These are phyloP conservation scores for Xerus inauris DNA, from an alignment of 2,113 vertebrate genomes.

Conservation along the genomic window DNA sequence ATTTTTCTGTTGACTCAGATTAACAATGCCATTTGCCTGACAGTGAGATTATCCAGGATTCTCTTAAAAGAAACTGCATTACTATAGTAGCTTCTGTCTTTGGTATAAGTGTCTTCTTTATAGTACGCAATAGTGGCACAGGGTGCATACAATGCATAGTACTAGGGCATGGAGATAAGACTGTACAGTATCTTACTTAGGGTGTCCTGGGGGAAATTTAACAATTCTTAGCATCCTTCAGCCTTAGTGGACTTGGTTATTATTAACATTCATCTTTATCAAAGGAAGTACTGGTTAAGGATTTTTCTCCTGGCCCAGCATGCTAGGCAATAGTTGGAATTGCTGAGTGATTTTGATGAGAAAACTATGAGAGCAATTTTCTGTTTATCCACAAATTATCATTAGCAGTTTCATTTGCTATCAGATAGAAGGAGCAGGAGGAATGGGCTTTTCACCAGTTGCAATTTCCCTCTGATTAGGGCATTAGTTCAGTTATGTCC, in stretches of 20 bases:
- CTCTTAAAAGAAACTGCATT: slow-evolving; percentile 49
- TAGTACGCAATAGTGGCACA: background rate
- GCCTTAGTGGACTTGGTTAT: slow-evolving; percentile 10
- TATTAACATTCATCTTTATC: slow-evolving; percentile 73
- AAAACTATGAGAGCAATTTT: slow-evolving; percentile 77
- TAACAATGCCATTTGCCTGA: background rate
- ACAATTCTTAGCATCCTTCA: slow-evolving; percentile 35
- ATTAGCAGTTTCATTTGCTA: slow-evolving; percentile 82
- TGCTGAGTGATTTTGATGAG: slow-evolving; percentile 77
- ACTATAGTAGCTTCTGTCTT: background rate
- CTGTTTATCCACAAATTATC: slow-evolving; percentile 86
- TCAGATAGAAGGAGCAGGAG: slow-evolving; percentile 81
- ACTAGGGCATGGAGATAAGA: background rate
- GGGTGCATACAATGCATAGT: background rate
- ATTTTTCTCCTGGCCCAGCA: slow-evolving; percentile 77
- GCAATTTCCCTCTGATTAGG: slow-evolving; percentile 86
- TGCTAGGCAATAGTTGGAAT: slow-evolving; percentile 76
- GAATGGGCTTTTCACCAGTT: slow-evolving; percentile 85
- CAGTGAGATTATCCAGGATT: slow-evolving; percentile 51
- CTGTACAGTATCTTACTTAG: background rate
- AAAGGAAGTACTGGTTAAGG: slow-evolving; percentile 72
- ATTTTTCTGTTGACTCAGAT: slow-evolving; percentile 44
- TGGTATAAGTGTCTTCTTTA: background rate
- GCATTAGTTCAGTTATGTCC: slow-evolving; percentile 89
- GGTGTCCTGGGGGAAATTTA: background rate